Percentiles rank a stretch among this genome's conserved stretches.
Evolutionary conservation across 1,140 invertebrate species (phyloP).

Genomic region (Sitobion miscanthi): DNA sequence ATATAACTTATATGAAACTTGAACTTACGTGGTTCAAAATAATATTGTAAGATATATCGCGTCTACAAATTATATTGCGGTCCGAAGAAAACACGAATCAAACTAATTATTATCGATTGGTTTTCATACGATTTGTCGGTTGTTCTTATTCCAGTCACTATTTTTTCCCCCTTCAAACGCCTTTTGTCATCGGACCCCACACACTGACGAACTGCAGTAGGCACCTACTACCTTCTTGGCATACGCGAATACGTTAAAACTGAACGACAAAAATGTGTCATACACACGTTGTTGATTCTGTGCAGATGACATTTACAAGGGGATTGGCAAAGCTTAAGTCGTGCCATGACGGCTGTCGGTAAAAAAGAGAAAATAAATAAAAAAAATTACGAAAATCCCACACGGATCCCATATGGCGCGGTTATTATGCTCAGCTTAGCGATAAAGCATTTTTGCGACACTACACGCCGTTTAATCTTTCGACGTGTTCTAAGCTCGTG

Average conservation of each 20-base stretch:
- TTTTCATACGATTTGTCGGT: not conserved
- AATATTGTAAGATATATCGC: not conserved
- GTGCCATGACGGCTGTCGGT: not conserved
- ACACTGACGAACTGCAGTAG: no score
- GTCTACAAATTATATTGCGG: not conserved
- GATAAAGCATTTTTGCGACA: constrained; percentile 17
- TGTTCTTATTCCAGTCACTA: not conserved
- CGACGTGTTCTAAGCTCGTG: not conserved
- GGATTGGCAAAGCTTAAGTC: not conserved
- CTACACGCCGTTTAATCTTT: constrained; percentile 16
- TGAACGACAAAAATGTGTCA: not conserved
- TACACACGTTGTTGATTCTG: not conserved
- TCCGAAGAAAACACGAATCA: not conserved
- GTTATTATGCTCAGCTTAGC: not conserved
- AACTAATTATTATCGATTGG: not conserved
- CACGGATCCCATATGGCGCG: not conserved
- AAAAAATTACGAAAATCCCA: constrained; percentile 5
- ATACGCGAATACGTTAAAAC: not conserved
- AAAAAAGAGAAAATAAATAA: not conserved
- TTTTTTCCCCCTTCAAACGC: not conserved
- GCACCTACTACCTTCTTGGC: not conserved
- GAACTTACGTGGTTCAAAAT: not conserved
- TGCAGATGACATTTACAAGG: not conserved
- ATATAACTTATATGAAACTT: not conserved
- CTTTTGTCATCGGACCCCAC: not conserved